Base-by-base conservation (phyloP, 2,113 vertebrate species). In the Ammodytes marinus region DNA sequence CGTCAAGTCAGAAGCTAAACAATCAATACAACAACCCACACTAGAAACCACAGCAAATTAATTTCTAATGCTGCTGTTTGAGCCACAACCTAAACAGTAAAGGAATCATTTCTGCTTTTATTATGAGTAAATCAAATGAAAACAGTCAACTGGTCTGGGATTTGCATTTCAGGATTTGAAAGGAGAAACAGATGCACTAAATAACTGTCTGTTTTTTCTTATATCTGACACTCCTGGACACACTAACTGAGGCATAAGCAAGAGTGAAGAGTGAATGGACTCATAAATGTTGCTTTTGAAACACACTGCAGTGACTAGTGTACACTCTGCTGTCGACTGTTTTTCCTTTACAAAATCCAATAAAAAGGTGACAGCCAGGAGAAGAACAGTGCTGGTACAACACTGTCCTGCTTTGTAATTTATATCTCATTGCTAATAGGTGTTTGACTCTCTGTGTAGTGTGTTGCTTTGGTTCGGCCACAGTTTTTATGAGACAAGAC, bases 11-110 rank as follows among this genome's bases (percentile, higher is more conserved):
- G 72, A 69, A 58, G 77, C 59, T 46, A 8, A 35, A 39, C 50
- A 60, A 77, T 74, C 64, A 74, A 74, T 59, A 71, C 42, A 60
- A 60, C 40, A 63, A 76, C 74, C 68, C 76, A 79, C 71, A 61
- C n/a, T 5, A 17, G 15, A 55, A 37, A 60, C 57, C n/a, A 57
- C 37, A 19, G 5, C 27, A 57, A 6, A 45, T 43, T 5, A 19
- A 72, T 75, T 9, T 45, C 7, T 55, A 43, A 67, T n/a, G 49
- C 12, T 13, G 0, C 17, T 10, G 43, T 58, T 43, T 54, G 60
- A 74, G 8, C 9, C 49, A 37, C n/a, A 27, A 47, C 53, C 27
- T 14, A n/a, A 27, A 52, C 45, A 47, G 40, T 69, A 5, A 27
- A 45, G 39, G 40, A 64, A n/a, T 11, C 8, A 9, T 55, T 39